These are phyloP conservation scores for Phaedon cochleariae DNA, from an alignment of 2,888 invertebrate genomes.

Conservation along the genomic window DNA sequence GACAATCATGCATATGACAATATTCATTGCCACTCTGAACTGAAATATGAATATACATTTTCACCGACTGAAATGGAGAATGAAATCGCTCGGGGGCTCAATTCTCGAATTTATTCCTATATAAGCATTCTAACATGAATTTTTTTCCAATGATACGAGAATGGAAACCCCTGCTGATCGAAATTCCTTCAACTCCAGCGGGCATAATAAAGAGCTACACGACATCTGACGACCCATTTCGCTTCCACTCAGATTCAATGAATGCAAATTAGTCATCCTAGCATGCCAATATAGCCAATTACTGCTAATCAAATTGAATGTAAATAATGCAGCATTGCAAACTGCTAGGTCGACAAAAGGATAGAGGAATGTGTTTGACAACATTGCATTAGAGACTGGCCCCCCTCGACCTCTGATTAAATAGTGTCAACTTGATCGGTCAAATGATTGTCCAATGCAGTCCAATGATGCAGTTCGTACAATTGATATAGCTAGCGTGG, in stretches of 20 bases:
- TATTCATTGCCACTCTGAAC: too few species aligned
- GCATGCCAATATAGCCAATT: background rate
- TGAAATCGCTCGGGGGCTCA: too few species aligned
- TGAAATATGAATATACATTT: too few species aligned
- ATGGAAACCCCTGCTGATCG: too few species aligned
- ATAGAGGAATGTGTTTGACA: conserved; percentile 11
- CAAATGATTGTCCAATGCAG: conserved; percentile 26
- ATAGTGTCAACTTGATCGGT: conserved; percentile 37
- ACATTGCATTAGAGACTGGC: conserved; percentile 17
- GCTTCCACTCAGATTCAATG: background rate
- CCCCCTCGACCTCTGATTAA: conserved; percentile 22
- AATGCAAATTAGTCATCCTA: background rate
- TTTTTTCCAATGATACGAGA: too few species aligned
- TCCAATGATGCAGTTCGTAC: background rate
- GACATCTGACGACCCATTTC: background rate
- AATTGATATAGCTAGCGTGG: background rate
- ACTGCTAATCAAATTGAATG: conserved; percentile 11
- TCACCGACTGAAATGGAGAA: too few species aligned
- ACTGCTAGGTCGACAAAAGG: conserved; percentile 2
- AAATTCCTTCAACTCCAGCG: too few species aligned
- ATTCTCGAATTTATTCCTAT: too few species aligned
- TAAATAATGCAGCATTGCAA: conserved; percentile 12
- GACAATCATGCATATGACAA: too few species aligned
- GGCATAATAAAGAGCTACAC: too few species aligned
- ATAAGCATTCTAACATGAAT: too few species aligned